Percentiles rank a stretch among this genome's conserved stretches.
These are phyloP conservation scores for Chauna torquata DNA, from an alignment of 2,113 vertebrate species.

Conservation along the genomic window DNA sequence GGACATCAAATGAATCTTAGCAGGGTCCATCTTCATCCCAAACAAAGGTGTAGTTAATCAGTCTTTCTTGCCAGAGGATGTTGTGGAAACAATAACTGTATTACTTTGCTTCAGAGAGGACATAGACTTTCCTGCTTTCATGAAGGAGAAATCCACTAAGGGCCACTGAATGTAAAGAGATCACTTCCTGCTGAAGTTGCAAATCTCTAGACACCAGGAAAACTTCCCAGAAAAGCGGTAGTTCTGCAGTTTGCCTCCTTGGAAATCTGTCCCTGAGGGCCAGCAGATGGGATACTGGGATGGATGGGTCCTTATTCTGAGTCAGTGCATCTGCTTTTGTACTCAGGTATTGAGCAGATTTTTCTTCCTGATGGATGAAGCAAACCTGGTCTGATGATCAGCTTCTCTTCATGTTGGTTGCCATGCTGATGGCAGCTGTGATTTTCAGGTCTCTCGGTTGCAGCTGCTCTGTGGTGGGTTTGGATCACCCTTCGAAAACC, in stretches of 20 bases:
- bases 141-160: not conserved
- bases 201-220: not conserved
- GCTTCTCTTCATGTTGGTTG: not conserved
- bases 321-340: not conserved
- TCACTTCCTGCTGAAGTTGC: not conserved
- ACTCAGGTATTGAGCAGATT: not conserved
- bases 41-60: not conserved
- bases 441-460: not conserved
- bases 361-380: too few relatives aligned
- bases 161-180: not conserved
- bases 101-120: not conserved
- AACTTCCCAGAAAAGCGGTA: not conserved
- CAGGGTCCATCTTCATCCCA: not conserved
- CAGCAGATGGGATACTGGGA: not conserved
- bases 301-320: not conserved
- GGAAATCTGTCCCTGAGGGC: not conserved
- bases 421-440: too few relatives aligned
- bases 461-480: not conserved
- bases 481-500: not conserved
- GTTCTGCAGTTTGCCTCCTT: not conserved
- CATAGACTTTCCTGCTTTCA: not conserved
- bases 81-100: not conserved
- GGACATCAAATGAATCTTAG: not conserved
- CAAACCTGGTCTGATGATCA: not conserved
- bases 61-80: not conserved